Percentiles rank a stretch among this genome's conserved stretches.
Conservation (phyloP, 2,888 invertebrate species). For the Mellilla xanthometata region DNA sequence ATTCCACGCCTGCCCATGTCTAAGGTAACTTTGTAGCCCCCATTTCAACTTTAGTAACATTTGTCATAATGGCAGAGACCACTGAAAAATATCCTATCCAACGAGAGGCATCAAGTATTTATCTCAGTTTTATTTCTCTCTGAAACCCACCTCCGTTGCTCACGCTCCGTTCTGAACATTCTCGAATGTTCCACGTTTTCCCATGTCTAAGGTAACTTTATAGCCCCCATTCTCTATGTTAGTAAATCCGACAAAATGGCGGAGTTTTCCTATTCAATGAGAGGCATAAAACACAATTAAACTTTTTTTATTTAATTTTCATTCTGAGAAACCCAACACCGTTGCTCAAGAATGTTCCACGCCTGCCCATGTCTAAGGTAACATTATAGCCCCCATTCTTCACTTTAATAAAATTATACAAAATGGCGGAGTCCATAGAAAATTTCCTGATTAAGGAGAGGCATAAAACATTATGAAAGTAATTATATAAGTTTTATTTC, state of each 20-base stretch:
- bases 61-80: slow-evolving; percentile 62
- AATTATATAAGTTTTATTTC: too few relatives aligned
- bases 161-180: too few relatives aligned
- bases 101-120: slow-evolving; percentile 30
- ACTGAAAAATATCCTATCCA: slow-evolving; percentile 59
- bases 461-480: too few relatives aligned
- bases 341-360: slow-evolving; percentile 39
- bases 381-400: slow-evolving; percentile 41
- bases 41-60: slow-evolving; percentile 48
- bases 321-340: slow-evolving; percentile 60
- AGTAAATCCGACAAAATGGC: too few relatives aligned
- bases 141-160: too few relatives aligned
- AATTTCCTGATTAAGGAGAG: slow-evolving; percentile 52
- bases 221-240: too few relatives aligned
- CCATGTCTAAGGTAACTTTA: too few relatives aligned
- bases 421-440: slow-evolving; percentile 65
- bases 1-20: slow-evolving; percentile 38
- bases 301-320: too few relatives aligned
- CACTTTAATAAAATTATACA: slow-evolving; percentile 50
- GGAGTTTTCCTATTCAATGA: too few relatives aligned
- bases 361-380: slow-evolving; percentile 39
- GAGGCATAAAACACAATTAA: too few relatives aligned
- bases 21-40: slow-evolving; percentile 38
- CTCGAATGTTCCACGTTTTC: too few relatives aligned
- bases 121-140: too few relatives aligned